Evolutionary conservation across 2,888 invertebrate species (phyloP), one percentile per base, ranked within the genome.

Genomic region (Lapara coniferarum): DNA sequence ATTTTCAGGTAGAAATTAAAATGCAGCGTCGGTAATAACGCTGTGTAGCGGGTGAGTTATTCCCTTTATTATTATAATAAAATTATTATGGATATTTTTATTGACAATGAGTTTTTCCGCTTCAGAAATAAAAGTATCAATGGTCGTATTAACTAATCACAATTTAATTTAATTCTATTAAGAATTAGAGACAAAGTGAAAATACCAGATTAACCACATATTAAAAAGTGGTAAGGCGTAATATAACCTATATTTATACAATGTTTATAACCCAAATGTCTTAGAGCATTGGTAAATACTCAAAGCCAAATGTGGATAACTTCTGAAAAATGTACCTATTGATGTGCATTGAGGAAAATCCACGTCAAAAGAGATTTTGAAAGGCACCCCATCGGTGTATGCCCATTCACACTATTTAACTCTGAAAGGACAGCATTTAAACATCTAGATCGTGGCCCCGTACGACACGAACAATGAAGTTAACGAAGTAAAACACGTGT

Each of bases 31-130:
- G 81, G 69, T 83, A 79, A 78, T 66, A 70, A 73, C 72, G 69
- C 77, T 66, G 66, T 56, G 30, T 55, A 78, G 80, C 84, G 85
- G 85, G 86, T 87, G 72, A 85, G 86, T 80, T 37, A 8, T 37
- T 8, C 37, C 2, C 37, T 37, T 7, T 7, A 37, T 37, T 37
- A 37, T 2, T 37, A 8, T 37, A 5, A 5, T 37, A 7, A 7
- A 37, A 37, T 37, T 7, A 7, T 37, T 37, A 37, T 8, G 37
- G 37, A 37, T 37, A 37, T 7, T 3, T 37, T 37, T 37, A 25
- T 25, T 59, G 25, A 25, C 57, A 57, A 25, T 14, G 12, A 49
- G 25, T 51, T 14, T 49, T 46, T 51, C 16, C 10, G 13, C 66
- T 19, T 46, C 25, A 25, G 25, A 25, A 25, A 25, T 2, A 25